phyloP scores from a whole-genome alignment of 2,797 vertebrate genomes.

The Sarcoramphus papa region DNA sequence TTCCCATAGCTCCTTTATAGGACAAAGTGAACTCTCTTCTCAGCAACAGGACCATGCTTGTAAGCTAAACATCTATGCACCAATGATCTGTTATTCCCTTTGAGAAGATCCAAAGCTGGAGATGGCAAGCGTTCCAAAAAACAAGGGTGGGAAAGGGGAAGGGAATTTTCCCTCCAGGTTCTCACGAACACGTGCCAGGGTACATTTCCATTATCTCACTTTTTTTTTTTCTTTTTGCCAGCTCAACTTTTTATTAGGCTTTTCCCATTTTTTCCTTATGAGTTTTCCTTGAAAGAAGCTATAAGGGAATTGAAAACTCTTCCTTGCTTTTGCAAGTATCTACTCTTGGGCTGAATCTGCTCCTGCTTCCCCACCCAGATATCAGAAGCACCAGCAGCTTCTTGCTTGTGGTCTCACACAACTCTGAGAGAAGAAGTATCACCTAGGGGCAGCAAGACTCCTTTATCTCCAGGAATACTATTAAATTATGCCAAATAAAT shows the following conservation, averaged over 20 bases:
- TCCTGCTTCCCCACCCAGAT: background rate
- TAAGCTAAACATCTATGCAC: background rate
- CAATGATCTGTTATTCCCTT: background rate
- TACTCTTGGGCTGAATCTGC: background rate
- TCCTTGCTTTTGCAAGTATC: background rate
- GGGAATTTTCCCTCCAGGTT: conserved; percentile 43
- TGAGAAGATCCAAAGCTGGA: background rate
- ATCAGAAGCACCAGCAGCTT: background rate
- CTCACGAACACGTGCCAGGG: background rate
- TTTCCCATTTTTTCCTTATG: background rate
- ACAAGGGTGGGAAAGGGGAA: conserved; percentile 14
- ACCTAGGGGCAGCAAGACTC: background rate
- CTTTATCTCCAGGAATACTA: background rate
- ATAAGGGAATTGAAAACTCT: background rate
- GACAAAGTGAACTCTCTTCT: background rate
- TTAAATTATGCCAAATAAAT: background rate
- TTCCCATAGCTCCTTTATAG: background rate
- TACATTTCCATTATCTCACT: background rate
- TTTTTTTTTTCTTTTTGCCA: background rate
- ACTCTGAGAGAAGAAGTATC: background rate
- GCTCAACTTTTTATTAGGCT: background rate
- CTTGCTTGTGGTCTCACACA: background rate
- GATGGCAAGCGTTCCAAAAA: background rate
- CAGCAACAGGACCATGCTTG: conserved; percentile 24
- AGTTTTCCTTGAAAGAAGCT: background rate